Evolutionary conservation across 2,113 vertebrate species (phyloP).

Genomic region (Salvelinus namaycush): DNA sequence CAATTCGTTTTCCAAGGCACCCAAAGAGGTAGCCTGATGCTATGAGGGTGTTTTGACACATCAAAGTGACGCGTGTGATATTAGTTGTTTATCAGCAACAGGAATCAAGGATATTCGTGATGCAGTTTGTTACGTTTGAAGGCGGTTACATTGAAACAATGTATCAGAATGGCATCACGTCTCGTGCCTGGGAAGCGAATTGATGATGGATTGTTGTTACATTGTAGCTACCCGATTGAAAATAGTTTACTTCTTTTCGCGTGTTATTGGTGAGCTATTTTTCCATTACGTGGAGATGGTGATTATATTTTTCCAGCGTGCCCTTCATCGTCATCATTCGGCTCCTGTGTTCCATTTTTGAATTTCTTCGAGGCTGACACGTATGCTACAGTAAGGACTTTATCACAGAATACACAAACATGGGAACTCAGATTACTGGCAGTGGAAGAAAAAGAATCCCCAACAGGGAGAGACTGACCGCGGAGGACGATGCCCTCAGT

Average conservation of each 20-base stretch:
- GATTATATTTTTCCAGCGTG: neutral
- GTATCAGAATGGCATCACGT: neutral
- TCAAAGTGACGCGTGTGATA: slow-evolving; percentile 10
- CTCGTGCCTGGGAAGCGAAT: neutral
- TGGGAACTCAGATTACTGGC: slow-evolving; percentile 83
- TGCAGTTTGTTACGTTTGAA: neutral
- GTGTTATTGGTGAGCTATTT: neutral
- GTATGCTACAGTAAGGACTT: slow-evolving; percentile 1
- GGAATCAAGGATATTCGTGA: neutral
- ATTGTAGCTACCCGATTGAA: neutral
- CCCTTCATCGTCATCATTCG: neutral
- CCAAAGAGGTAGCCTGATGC: neutral
- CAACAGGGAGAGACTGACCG: slow-evolving; percentile 80
- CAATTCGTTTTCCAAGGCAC: neutral
- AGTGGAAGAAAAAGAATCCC: slow-evolving; percentile 82
- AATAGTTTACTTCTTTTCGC: neutral
- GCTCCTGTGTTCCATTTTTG: neutral
- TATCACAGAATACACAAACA: slow-evolving; percentile 42
- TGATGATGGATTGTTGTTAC: neutral
- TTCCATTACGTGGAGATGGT: neutral
- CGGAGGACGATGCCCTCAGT: slow-evolving; percentile 85
- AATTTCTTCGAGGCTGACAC: neutral
- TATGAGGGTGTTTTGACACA: neutral
- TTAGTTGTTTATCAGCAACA: slow-evolving; percentile 12
- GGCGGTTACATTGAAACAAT: neutral